Evolutionary conservation across 2,113 vertebrate species (phyloP).

Genomic region (Ramphastos sulfuratus): DNA sequence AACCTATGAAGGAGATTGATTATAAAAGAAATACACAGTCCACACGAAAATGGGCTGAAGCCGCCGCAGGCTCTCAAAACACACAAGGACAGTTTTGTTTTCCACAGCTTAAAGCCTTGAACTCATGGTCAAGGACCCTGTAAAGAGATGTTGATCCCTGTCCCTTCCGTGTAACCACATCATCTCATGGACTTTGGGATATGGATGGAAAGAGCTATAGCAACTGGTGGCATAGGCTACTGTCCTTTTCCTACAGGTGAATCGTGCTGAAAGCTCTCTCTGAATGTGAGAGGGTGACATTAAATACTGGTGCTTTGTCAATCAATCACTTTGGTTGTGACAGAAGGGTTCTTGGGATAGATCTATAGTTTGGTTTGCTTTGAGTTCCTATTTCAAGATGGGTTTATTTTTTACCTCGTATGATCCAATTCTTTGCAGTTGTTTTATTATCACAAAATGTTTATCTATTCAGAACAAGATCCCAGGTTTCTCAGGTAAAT

Average conservation of each 20-base stretch:
- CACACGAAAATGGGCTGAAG: neutral
- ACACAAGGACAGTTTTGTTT: neutral
- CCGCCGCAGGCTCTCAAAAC: neutral
- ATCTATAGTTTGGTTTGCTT: neutral
- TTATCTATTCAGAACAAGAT: neutral
- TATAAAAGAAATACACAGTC: neutral
- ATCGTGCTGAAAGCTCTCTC: neutral
- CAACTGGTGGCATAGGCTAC: neutral
- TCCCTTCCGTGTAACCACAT: neutral
- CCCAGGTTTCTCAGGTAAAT: neutral
- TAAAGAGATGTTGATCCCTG: neutral
- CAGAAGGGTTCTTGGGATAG: neutral
- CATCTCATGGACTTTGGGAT: neutral
- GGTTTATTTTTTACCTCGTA: neutral
- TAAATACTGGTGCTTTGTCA: neutral
- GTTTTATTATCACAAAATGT: neutral
- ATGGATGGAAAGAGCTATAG: neutral
- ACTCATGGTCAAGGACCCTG: accelerated
- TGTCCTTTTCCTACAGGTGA: neutral
- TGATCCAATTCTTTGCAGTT: neutral
- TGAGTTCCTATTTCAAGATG: neutral
- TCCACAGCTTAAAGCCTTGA: neutral
- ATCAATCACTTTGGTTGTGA: neutral
- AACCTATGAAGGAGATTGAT: neutral
- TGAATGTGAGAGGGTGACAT: neutral